phyloP scores from a whole-genome alignment of 2,113 vertebrate species.

The Vulpes vulpes region DNA sequence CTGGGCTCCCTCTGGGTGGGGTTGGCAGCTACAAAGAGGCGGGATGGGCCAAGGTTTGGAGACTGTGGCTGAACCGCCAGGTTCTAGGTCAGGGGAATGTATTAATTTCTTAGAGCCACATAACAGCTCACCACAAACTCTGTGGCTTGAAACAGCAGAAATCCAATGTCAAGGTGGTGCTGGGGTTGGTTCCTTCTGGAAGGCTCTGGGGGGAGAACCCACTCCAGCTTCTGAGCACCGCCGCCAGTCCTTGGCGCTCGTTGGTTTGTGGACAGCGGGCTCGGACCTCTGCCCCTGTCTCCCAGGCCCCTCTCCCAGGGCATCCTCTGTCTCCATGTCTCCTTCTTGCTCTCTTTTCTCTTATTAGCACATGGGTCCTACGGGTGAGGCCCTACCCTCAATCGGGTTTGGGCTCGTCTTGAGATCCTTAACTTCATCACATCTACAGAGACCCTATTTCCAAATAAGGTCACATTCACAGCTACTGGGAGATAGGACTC shows the following conservation, averaged over 20 bases:
- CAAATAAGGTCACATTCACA: not conserved
- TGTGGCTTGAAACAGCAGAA: not conserved
- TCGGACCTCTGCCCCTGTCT: fast-evolving
- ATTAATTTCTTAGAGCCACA: not conserved
- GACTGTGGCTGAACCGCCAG: not conserved
- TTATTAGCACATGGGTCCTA: fast-evolving
- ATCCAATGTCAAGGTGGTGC: not conserved
- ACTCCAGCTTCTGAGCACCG: too few species aligned
- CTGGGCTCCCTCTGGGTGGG: not conserved
- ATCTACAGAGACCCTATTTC: not conserved
- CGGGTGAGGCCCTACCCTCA: not conserved
- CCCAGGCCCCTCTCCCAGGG: not conserved
- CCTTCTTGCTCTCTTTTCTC: not conserved
- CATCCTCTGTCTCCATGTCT: fast-evolving
- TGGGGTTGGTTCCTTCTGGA: not conserved
- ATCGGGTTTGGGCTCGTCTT: not conserved
- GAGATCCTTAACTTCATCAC: not conserved
- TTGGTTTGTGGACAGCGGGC: fast-evolving
- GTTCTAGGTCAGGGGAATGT: not conserved
- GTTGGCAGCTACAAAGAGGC: not conserved
- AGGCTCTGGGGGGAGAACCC: not conserved
- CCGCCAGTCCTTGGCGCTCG: fast-evolving
- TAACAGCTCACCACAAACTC: too few species aligned
- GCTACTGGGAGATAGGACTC: not conserved
- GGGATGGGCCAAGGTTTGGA: not conserved